Percentiles rank a stretch among this genome's conserved stretches.
phyloP scores from a whole-genome alignment of 2,888 invertebrate species.

The Cephus runcator region DNA sequence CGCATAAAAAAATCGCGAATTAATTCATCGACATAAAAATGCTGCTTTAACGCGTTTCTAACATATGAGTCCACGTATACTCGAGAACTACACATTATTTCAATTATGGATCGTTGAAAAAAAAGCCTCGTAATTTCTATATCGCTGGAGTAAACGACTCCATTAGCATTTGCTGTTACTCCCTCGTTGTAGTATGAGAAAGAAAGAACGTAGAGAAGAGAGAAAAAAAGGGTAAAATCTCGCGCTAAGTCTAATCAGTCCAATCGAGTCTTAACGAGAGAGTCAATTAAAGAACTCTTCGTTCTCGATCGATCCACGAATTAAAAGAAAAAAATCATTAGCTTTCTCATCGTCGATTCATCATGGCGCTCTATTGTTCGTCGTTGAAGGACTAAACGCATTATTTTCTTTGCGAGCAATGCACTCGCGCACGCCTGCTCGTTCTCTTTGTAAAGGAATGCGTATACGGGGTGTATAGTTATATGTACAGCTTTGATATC shows the following conservation, averaged over 20 bases:
- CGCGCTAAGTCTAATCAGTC: constrained; percentile 4
- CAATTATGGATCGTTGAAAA: neutral
- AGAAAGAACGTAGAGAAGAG: neutral
- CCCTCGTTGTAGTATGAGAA: neutral
- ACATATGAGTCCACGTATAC: neutral
- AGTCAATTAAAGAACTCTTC: neutral
- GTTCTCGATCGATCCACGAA: neutral
- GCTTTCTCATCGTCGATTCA: neutral
- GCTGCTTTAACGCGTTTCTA: no score
- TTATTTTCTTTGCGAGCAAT: neutral
- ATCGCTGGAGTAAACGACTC: neutral
- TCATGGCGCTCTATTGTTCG: neutral
- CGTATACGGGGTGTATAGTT: neutral
- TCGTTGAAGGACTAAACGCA: neutral
- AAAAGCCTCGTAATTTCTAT: neutral
- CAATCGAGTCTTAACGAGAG: neutral
- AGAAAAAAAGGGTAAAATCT: neutral
- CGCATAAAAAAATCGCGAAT: neutral
- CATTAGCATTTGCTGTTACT: neutral
- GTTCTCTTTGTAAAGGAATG: neutral
- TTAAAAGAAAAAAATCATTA: neutral
- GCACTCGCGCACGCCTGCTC: neutral
- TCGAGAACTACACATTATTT: neutral
- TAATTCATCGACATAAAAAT: neutral
- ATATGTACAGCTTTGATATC: neutral